A percentile compares a stretch with the other conserved stretches of the same genome.
phyloP scores from a whole-genome alignment of 1,140 invertebrate genomes.

The Limonius californicus region DNA sequence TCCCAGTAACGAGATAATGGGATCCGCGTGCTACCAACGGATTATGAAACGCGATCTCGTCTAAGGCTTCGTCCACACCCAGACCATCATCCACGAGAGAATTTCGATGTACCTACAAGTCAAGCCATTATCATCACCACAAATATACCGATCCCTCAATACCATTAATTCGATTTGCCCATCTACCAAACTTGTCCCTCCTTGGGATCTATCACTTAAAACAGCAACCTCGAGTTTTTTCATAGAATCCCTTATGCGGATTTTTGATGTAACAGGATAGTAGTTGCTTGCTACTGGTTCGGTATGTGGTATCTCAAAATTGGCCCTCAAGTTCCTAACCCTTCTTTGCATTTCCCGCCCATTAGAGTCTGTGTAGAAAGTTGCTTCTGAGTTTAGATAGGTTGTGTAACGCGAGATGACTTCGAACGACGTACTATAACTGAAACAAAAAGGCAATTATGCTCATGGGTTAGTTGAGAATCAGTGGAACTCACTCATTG shows the following conservation, averaged over 20 bases:
- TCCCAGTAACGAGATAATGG: conserved; percentile 51
- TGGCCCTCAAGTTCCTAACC: background rate
- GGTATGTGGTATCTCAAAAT: conserved; percentile 49
- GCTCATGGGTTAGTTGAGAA: conserved; percentile 9
- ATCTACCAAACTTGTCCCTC: conserved; percentile 73
- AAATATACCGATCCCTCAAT: conserved; percentile 29
- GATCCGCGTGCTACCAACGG: conserved; percentile 69
- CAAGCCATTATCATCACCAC: too few relatives aligned
- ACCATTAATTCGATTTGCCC: conserved; percentile 80
- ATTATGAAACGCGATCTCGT: conserved; percentile 64
- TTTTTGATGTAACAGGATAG: conserved; percentile 86
- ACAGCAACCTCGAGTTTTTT: conserved; percentile 57
- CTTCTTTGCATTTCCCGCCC: conserved; percentile 66
- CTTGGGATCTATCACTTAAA: conserved; percentile 83
- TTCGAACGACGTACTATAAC: too few relatives aligned
- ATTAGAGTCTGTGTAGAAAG: conserved; percentile 93
- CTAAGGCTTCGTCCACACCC: conserved; percentile 84
- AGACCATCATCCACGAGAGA: conserved; percentile 84
- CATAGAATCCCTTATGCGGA: conserved; percentile 61
- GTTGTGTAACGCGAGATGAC: conserved; percentile 70
- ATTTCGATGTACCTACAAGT: conserved; percentile 79
- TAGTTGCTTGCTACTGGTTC: conserved; percentile 93
- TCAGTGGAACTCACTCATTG: conserved; percentile 58
- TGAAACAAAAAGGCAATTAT: too few relatives aligned
- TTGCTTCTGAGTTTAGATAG: conserved; percentile 58